These are phyloP conservation scores for Pogoniulus pusillus DNA, from an alignment of 2,797 vertebrate genomes.

Conservation along the genomic window DNA sequence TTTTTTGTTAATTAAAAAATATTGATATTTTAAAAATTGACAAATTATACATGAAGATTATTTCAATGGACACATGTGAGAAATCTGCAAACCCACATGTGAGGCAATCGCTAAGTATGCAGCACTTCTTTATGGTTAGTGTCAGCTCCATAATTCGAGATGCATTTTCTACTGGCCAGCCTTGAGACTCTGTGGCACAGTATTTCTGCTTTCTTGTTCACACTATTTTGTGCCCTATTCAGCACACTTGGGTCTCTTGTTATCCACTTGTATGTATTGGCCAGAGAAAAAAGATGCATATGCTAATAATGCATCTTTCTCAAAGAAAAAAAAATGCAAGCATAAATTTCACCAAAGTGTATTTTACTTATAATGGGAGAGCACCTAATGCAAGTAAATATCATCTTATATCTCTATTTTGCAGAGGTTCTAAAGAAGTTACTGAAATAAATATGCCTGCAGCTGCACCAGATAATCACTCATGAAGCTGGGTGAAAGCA, in stretches of 20 bases:
- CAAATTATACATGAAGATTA: neutral
- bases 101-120: neutral
- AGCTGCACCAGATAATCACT: neutral
- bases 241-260: neutral
- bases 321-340: neutral
- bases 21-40: neutral
- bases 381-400: neutral
- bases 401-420: neutral
- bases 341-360: neutral
- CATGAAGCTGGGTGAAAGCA: neutral
- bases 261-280: neutral
- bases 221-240: neutral
- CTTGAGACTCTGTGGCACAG: neutral
- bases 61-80: neutral
- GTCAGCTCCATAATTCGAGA: neutral
- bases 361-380: neutral
- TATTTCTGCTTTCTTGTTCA: neutral
- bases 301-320: neutral
- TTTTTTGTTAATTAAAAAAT: neutral
- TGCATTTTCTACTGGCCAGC: neutral
- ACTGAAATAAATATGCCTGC: neutral
- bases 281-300: neutral
- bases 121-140: neutral
- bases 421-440: neutral
- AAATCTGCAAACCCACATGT: neutral